Conservation (phyloP, 1,140 invertebrate species). For the Drosophila chauvacae region DNA sequence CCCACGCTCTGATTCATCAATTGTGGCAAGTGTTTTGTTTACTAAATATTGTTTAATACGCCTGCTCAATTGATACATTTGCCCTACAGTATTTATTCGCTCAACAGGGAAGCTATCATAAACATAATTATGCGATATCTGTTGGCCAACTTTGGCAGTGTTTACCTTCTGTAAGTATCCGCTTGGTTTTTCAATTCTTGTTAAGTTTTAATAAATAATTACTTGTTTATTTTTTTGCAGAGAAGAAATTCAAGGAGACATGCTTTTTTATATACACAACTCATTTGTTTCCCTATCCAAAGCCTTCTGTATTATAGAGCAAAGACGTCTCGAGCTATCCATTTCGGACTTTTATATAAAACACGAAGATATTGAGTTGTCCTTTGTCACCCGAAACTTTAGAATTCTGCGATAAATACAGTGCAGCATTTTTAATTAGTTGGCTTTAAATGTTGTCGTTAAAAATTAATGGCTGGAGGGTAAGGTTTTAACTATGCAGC, state of each 20-base stretch:
- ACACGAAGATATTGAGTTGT: constrained; percentile 25
- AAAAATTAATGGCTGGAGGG: constrained; percentile 16
- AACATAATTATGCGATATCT: constrained; percentile 13
- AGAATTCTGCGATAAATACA: constrained; percentile 13
- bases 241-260: constrained; percentile 17
- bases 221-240: constrained; percentile 1
- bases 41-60: too few relatives aligned
- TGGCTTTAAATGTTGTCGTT: constrained; percentile 6
- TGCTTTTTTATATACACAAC: constrained; percentile 26
- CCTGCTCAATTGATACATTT: background rate
- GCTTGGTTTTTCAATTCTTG: background rate
- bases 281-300: constrained; percentile 1
- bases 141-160: background rate
- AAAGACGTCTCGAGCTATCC: constrained; percentile 7
- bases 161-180: constrained; percentile 24
- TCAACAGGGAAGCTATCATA: constrained; percentile 1
- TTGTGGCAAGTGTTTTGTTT: constrained; percentile 6
- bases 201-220: background rate
- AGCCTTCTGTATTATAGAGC: constrained; percentile 19
- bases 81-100: background rate
- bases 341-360: constrained; percentile 34
- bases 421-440: constrained; percentile 16
- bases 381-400: constrained; percentile 32
- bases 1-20: background rate
- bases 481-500: constrained; percentile 6